Percentiles rank a stretch among this genome's conserved stretches.
Conservation (phyloP, 2,888 invertebrate genomes). For the Serripes groenlandicus region DNA sequence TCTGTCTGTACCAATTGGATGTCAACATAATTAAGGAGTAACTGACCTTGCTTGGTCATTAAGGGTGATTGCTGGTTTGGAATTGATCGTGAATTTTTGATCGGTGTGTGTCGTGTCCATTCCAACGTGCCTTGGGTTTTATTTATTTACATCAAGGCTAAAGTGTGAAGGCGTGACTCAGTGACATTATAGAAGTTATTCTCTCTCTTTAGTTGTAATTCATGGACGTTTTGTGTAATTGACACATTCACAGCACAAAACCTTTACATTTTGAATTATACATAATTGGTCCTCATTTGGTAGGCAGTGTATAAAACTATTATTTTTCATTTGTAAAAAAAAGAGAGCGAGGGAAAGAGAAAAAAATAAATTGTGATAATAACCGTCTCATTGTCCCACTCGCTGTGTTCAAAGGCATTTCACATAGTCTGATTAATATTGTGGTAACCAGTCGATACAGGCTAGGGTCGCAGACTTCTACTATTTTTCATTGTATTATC, state of each 20-base stretch:
- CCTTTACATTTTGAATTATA: conserved; percentile 21
- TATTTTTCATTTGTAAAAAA: not conserved
- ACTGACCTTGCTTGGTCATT: conserved; percentile 9
- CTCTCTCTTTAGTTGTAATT: conserved; percentile 1
- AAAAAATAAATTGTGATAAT: not conserved
- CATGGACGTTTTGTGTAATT: conserved; percentile 7
- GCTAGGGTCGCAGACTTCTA: no score
- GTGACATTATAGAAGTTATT: conserved; percentile 1
- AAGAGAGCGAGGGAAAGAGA: not conserved
- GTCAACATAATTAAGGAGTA: conserved; percentile 7
- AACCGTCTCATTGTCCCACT: not conserved
- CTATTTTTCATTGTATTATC: no score
- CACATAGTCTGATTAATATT: no score
- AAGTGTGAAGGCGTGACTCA: not conserved
- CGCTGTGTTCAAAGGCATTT: no score
- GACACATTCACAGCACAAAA: conserved; percentile 13
- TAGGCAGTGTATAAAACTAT: not conserved
- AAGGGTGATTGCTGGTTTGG: not conserved
- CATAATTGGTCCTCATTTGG: conserved; percentile 24
- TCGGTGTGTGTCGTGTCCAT: not conserved
- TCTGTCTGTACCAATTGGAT: not conserved
- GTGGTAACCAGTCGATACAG: no score
- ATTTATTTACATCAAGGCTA: not conserved
- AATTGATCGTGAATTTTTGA: conserved; percentile 9
- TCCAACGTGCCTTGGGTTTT: not conserved